Conservation (phyloP, 2,888 invertebrate species). For the Coelopa pilipes region DNA sequence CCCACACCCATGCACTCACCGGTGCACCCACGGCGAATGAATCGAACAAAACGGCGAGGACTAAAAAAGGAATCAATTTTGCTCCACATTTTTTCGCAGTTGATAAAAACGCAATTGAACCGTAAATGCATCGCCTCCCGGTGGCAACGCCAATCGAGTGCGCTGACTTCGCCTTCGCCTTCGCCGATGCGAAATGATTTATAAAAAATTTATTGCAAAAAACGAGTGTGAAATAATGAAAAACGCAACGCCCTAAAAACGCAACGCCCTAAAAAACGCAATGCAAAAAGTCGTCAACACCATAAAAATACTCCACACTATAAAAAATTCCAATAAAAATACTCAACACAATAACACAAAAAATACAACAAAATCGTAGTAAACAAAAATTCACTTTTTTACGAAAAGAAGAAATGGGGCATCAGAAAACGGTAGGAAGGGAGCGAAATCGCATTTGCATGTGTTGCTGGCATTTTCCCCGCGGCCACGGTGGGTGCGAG, state of each 20-base stretch:
- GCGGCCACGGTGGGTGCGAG: too few species aligned
- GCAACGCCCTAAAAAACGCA: too few species aligned
- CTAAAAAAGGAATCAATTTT: constrained; percentile 21
- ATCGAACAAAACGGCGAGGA: constrained; percentile 4
- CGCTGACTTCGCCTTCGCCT: neutral
- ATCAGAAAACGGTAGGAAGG: neutral
- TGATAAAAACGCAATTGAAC: constrained; percentile 24
- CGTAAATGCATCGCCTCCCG: neutral
- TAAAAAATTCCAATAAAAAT: too few species aligned
- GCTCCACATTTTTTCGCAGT: neutral
- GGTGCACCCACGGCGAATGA: too few species aligned
- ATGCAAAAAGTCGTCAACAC: too few species aligned
- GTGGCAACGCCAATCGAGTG: neutral
- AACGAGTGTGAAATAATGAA: neutral
- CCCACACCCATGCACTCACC: too few species aligned
- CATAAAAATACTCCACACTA: too few species aligned
- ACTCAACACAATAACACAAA: too few species aligned
- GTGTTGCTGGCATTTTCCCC: too few species aligned
- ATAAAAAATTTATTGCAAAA: constrained; percentile 26
- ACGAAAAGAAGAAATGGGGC: neutral
- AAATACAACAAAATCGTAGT: too few species aligned
- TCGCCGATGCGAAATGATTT: constrained; percentile 19
- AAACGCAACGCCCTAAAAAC: too few species aligned
- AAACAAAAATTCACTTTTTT: neutral
- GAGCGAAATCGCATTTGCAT: too few species aligned